Evolutionary conservation across 2,888 invertebrate species (phyloP).

Genomic region (Dermolepida albohirtum): DNA sequence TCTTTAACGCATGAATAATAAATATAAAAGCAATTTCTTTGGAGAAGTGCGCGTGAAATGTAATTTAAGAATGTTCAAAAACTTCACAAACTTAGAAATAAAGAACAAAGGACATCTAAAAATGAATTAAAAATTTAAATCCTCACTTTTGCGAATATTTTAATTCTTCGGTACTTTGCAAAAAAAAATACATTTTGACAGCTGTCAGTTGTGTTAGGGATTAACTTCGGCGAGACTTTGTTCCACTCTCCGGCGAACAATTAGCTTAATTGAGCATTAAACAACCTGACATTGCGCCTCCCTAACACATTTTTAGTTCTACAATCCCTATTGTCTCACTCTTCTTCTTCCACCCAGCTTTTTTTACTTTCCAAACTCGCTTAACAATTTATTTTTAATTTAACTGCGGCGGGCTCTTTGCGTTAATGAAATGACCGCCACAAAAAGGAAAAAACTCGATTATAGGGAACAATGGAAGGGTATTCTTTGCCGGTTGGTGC

Average conservation of each 20-base stretch:
- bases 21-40: no score
- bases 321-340: not conserved
- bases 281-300: conserved; percentile 11
- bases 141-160: not conserved
- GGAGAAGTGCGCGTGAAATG: no score
- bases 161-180: not conserved
- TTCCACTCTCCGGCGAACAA: not conserved
- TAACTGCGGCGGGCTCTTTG: no score
- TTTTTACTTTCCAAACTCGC: no score
- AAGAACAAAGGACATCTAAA: not conserved
- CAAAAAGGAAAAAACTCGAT: no score
- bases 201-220: conserved; percentile 11
- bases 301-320: not conserved
- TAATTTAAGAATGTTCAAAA: not conserved
- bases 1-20: no score
- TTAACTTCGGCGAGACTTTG: conserved; percentile 3
- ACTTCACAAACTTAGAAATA: conserved; percentile 3
- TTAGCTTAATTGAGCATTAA: conserved; percentile 22
- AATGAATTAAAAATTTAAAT: conserved; percentile 2
- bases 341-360: not conserved
- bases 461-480: no score
- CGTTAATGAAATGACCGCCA: no score
- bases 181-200: conserved; percentile 12
- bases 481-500: no score
- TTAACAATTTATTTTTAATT: no score